Evolutionary conservation across 2,113 vertebrate genomes (phyloP).

Genomic region (Bufo bufo): DNA sequence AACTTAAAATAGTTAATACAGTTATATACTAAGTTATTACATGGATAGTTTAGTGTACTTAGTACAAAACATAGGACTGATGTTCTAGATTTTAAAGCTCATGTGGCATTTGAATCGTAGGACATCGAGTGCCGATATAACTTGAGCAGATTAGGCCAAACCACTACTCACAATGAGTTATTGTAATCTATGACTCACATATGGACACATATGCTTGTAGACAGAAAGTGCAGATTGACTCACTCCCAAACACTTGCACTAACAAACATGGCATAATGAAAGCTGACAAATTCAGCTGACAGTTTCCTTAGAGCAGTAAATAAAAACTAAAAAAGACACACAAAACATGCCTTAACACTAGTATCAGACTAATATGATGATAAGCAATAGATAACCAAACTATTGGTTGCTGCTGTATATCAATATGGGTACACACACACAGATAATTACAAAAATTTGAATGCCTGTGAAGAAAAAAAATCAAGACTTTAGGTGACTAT

Average conservation of each 20-base stretch:
- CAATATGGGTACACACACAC: not conserved
- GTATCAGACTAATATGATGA: not conserved
- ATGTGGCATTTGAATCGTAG: not conserved
- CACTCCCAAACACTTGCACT: conserved; percentile 1
- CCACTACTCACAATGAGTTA: not conserved
- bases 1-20: not conserved
- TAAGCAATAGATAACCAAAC: not conserved
- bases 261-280: not conserved
- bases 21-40: not conserved
- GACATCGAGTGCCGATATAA: not conserved
- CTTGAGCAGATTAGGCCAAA: not conserved
- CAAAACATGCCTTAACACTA: not conserved
- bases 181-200: conserved; percentile 21
- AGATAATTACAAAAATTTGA: not conserved
- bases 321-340: not conserved
- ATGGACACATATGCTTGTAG: not conserved
- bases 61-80: not conserved
- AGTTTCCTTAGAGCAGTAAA: not conserved
- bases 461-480: not conserved
- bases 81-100: not conserved
- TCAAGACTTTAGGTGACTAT: not conserved
- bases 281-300: not conserved
- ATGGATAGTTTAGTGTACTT: not conserved
- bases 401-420: not conserved
- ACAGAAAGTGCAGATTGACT: conserved; percentile 20